Percentiles rank a stretch among this genome's conserved stretches.
phyloP scores from a whole-genome alignment of 2,888 invertebrate species.

The Isotomurus palustris region DNA sequence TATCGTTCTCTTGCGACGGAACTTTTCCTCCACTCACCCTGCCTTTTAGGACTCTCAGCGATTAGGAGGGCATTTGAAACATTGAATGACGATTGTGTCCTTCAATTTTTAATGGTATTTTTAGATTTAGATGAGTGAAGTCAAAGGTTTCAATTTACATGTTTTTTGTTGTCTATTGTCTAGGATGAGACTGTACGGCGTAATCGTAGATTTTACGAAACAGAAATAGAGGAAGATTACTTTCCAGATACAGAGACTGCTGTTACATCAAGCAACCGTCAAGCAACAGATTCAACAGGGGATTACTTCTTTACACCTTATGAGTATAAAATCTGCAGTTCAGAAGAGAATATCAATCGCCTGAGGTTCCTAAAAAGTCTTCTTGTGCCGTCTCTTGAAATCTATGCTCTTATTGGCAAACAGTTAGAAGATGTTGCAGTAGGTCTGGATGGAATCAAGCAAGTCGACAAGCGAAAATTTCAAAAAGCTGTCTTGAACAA shows the following conservation, averaged over 20 bases:
- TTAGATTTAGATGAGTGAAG: background rate
- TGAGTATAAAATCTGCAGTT: conserved; percentile 5
- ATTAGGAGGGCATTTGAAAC: conserved; percentile 11
- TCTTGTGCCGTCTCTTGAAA: conserved; percentile 17
- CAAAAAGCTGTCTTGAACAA: conserved; percentile 8
- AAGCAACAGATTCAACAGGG: background rate
- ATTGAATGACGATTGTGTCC: conserved; percentile 10
- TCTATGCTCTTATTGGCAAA: conserved; percentile 13
- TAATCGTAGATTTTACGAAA: background rate
- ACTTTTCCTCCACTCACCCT: conserved; percentile 29
- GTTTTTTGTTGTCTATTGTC: background rate
- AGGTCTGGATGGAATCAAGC: background rate
- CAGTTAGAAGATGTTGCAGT: too few relatives aligned
- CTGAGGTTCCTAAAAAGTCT: conserved; percentile 16
- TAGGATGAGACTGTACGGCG: conserved; percentile 6
- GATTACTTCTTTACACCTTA: conserved; percentile 12
- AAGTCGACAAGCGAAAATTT: conserved; percentile 6
- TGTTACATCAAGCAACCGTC: too few relatives aligned
- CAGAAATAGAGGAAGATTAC: conserved; percentile 16
- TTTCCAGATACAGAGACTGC: conserved; percentile 2
- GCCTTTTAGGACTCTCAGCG: conserved; percentile 11
- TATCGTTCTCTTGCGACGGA: conserved; percentile 12
- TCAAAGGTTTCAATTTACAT: background rate
- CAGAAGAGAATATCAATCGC: background rate
- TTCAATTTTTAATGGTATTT: conserved; percentile 3